A percentile compares a stretch with the other conserved stretches of the same genome.
Conservation (phyloP, 2,797 vertebrate genomes). For the Acrocephalus scirpaceus region DNA sequence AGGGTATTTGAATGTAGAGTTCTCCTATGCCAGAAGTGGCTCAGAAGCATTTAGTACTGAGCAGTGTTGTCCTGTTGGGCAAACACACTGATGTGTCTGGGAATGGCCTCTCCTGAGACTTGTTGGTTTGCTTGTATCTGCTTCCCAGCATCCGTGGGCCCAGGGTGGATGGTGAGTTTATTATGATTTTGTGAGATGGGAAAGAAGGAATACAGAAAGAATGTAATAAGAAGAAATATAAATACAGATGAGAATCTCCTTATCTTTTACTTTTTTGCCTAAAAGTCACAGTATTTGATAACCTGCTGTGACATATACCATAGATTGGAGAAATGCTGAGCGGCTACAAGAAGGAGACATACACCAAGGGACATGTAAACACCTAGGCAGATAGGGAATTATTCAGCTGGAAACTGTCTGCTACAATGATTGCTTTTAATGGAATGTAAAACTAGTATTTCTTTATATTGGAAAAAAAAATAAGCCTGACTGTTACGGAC, state of each 20-base stretch:
- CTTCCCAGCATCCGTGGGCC: not conserved
- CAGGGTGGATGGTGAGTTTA: not conserved
- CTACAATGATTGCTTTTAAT: not conserved
- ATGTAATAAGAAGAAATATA: not conserved
- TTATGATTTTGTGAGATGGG: not conserved
- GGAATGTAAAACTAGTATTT: not conserved
- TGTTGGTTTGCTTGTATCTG: accelerated
- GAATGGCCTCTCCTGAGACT: not conserved
- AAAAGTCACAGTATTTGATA: not conserved
- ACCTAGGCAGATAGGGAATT: not conserved
- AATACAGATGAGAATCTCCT: not conserved
- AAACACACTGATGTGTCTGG: not conserved
- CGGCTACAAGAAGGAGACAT: not conserved
- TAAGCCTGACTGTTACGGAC: not conserved
- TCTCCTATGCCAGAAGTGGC: not conserved
- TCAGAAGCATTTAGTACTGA: not conserved
- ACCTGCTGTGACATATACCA: not conserved
- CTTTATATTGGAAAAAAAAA: not conserved
- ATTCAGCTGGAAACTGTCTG: not conserved
- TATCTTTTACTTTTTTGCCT: not conserved
- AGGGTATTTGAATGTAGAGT: not conserved
- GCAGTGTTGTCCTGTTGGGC: not conserved
- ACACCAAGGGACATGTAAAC: not conserved
- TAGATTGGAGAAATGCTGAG: not conserved
- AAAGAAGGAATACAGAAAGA: not conserved